A percentile compares a stretch with the other conserved stretches of the same genome.
Evolutionary conservation across 2,888 invertebrate genomes (phyloP).

Genomic region (Pachycephus smyrnensis): DNA sequence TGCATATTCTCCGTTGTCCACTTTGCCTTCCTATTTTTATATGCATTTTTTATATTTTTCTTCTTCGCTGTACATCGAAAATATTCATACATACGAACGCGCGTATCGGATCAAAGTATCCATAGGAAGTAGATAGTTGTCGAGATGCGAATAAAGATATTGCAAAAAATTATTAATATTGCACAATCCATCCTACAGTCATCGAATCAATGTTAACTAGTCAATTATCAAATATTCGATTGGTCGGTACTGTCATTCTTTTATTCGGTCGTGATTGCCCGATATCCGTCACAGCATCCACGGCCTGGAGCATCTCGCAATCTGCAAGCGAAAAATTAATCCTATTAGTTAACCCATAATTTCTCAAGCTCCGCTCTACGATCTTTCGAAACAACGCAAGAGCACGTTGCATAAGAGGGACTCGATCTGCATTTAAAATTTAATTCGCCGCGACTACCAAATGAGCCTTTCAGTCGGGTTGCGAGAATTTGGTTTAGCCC

Average conservation of each 20-base stretch:
- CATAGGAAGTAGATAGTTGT: neutral
- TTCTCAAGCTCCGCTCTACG: neutral
- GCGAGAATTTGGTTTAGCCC: neutral
- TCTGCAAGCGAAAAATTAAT: neutral
- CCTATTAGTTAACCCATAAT: constrained; percentile 3
- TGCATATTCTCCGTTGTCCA: neutral
- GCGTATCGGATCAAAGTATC: neutral
- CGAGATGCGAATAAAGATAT: neutral
- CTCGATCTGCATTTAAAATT: constrained; percentile 56
- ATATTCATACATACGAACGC: neutral
- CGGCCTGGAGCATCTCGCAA: neutral
- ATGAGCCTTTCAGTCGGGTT: constrained; percentile 24
- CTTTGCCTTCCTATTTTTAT: neutral
- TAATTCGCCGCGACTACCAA: constrained; percentile 51
- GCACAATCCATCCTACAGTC: neutral
- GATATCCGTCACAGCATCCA: neutral
- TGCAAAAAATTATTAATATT: neutral
- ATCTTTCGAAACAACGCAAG: neutral
- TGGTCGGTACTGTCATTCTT: neutral
- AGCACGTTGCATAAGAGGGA: constrained; percentile 1
- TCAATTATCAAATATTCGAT: neutral
- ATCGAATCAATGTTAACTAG: neutral
- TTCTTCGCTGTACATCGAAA: neutral
- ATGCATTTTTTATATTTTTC: neutral
- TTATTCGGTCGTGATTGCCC: neutral